These are phyloP conservation scores for Sinohyriopsis cumingii DNA, from an alignment of 2,888 invertebrate genomes.

Conservation along the genomic window DNA sequence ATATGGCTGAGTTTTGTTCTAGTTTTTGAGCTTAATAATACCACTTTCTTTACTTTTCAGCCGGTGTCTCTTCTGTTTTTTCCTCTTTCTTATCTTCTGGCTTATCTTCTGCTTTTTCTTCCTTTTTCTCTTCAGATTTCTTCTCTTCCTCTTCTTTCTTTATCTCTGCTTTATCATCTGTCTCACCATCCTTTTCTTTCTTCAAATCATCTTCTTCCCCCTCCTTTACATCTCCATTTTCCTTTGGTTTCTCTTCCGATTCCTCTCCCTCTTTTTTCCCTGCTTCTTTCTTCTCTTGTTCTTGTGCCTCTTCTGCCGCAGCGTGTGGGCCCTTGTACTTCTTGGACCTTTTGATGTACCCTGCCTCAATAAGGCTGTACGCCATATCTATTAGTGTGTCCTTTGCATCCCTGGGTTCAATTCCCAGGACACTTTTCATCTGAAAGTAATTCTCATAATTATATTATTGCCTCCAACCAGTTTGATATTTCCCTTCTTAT, in stretches of 20 bases:
- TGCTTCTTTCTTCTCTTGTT: slow-evolving; percentile 30
- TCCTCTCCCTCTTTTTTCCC: slow-evolving; percentile 32
- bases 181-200: slow-evolving; percentile 37
- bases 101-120: slow-evolving; percentile 34
- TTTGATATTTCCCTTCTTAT: background rate
- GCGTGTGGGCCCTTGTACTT: slow-evolving; percentile 47
- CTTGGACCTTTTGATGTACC: slow-evolving; percentile 71
- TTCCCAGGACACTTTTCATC: slow-evolving; percentile 73
- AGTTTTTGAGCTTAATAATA: slow-evolving; percentile 14
- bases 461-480: background rate
- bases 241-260: slow-evolving; percentile 19
- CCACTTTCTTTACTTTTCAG: slow-evolving; percentile 22
- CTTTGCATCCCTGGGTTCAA: slow-evolving; percentile 72
- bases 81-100: slow-evolving; percentile 33
- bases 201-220: slow-evolving; percentile 40
- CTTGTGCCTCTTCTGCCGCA: slow-evolving; percentile 20
- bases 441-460: slow-evolving; percentile 36
- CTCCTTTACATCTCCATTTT: slow-evolving; percentile 20
- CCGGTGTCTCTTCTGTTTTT: slow-evolving; percentile 29
- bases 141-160: slow-evolving; percentile 37
- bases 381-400: slow-evolving; percentile 75
- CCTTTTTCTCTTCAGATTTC: slow-evolving; percentile 21
- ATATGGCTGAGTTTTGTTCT: background rate
- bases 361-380: slow-evolving; percentile 74
- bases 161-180: slow-evolving; percentile 26